Percentiles rank a stretch among this genome's conserved stretches.
These are phyloP conservation scores for Battus philenor DNA, from an alignment of 1,140 invertebrate genomes.

Conservation along the genomic window DNA sequence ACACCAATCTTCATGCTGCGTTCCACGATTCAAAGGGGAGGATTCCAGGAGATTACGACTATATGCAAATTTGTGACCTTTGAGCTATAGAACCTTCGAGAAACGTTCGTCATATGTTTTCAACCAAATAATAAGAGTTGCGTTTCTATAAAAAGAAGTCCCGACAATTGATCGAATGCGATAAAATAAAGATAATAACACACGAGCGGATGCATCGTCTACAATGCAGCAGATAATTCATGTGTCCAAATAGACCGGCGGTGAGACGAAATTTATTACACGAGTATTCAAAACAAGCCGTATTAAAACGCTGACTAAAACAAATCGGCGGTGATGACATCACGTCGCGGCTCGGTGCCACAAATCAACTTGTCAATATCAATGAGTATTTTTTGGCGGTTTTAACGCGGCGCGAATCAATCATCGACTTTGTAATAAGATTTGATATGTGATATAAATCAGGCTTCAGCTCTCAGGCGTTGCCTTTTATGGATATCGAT, in stretches of 20 bases:
- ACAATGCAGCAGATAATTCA: slow-evolving; percentile 5
- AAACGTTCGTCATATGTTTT: no score
- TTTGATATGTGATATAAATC: slow-evolving; percentile 8
- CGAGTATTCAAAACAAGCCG: slow-evolving; percentile 1
- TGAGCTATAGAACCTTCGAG: no score
- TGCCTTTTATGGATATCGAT: slow-evolving; percentile 3
- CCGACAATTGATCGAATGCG: no score
- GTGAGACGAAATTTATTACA: slow-evolving; percentile 8
- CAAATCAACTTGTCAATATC: slow-evolving; percentile 15
- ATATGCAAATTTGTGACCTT: no score
- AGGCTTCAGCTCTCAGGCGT: background rate
- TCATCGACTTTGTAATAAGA: slow-evolving; percentile 15
- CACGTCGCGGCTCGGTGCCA: background rate
- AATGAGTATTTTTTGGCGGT: slow-evolving; percentile 8
- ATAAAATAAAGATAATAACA: no score
- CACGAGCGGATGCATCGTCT: no score
- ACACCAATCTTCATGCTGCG: no score
- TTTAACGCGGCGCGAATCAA: slow-evolving; percentile 10
- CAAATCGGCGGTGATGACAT: slow-evolving; percentile 8
- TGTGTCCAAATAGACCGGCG: slow-evolving; percentile 9
- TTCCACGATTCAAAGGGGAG: no score
- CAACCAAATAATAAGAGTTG: no score
- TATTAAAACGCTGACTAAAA: slow-evolving; percentile 8
- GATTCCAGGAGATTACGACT: no score
- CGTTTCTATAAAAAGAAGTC: no score